A percentile compares a stretch with the other conserved stretches of the same genome.
These are phyloP conservation scores for Hyperopisus bebe DNA, from an alignment of 2,113 vertebrate genomes.

Conservation along the genomic window DNA sequence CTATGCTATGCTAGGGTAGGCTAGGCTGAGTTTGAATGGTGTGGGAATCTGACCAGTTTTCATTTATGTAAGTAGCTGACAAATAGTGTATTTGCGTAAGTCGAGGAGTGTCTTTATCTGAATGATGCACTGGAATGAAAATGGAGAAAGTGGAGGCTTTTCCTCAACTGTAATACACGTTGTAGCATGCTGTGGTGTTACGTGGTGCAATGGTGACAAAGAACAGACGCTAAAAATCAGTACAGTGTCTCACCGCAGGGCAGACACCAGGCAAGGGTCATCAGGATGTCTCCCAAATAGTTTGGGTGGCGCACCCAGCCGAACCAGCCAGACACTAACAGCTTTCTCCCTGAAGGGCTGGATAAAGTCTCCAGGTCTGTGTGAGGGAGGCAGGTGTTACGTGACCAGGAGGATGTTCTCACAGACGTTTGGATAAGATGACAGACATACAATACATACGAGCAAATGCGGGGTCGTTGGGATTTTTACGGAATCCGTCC, in stretches of 20 bases:
- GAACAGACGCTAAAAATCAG: background rate
- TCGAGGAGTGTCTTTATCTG: background rate
- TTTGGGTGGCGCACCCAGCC: constrained; percentile 47
- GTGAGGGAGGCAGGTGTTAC: background rate
- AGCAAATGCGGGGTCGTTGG: constrained; percentile 21
- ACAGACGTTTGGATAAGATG: background rate
- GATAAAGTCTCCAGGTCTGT: constrained; percentile 34
- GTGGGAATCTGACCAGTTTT: background rate
- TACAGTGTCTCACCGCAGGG: constrained; percentile 34
- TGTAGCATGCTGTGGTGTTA: background rate
- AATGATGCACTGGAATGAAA: background rate
- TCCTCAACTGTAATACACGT: background rate
- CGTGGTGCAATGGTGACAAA: background rate
- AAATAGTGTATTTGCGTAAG: background rate
- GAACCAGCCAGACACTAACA: constrained; percentile 45
- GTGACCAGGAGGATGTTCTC: background rate
- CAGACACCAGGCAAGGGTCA: constrained; percentile 39
- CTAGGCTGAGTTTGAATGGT: background rate
- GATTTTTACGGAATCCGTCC: constrained; percentile 35
- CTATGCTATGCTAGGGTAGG: background rate
- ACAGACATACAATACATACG: constrained; percentile 19
- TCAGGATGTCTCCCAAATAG: constrained; percentile 40
- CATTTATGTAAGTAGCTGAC: background rate
- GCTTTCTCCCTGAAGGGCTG: constrained; percentile 33
- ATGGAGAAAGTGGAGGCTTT: background rate